phyloP scores from a whole-genome alignment of 2,888 invertebrate species.

The Drosophila mimetica region DNA sequence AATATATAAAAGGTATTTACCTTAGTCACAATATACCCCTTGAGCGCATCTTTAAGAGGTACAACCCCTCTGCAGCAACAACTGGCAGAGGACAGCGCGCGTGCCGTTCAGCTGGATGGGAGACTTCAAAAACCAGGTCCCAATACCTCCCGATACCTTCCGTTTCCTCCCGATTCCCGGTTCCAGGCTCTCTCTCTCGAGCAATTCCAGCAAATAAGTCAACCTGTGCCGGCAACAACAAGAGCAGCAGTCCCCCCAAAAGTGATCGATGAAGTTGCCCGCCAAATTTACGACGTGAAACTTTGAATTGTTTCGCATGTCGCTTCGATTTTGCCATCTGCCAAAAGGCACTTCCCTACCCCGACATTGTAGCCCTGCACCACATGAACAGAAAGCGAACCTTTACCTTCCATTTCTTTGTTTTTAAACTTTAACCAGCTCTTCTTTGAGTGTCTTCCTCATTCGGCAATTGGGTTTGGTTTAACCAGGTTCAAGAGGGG shows the following conservation, averaged over 20 bases:
- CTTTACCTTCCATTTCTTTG: conserved; percentile 21
- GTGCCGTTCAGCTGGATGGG: conserved; percentile 63
- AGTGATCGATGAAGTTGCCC: conserved; percentile 84
- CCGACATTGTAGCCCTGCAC: neutral
- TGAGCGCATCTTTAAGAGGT: neutral
- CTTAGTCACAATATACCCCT: neutral
- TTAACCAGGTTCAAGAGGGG: neutral
- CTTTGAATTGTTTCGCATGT: conserved; percentile 82
- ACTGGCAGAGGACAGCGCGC: conserved; percentile 65
- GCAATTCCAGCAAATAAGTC: conserved; percentile 64
- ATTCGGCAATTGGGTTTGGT: neutral
- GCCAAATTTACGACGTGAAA: conserved; percentile 84
- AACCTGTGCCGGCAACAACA: conserved; percentile 57
- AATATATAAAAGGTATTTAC: too few relatives aligned
- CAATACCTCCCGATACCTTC: conserved; percentile 19
- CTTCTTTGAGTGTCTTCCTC: neutral
- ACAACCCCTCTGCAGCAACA: conserved; percentile 36
- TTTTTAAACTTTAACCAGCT: conserved; percentile 1
- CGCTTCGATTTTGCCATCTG: conserved; percentile 75
- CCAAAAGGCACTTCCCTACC: conserved; percentile 39
- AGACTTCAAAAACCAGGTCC: conserved; percentile 40
- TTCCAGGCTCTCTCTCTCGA: conserved; percentile 23
- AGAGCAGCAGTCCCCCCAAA: conserved; percentile 48
- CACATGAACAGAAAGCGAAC: neutral
- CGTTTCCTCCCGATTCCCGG: conserved; percentile 17